Evolutionary conservation across 2,113 vertebrate genomes (phyloP), one percentile per base, ranked within the genome.

Genomic region (Lathamus discolor): DNA sequence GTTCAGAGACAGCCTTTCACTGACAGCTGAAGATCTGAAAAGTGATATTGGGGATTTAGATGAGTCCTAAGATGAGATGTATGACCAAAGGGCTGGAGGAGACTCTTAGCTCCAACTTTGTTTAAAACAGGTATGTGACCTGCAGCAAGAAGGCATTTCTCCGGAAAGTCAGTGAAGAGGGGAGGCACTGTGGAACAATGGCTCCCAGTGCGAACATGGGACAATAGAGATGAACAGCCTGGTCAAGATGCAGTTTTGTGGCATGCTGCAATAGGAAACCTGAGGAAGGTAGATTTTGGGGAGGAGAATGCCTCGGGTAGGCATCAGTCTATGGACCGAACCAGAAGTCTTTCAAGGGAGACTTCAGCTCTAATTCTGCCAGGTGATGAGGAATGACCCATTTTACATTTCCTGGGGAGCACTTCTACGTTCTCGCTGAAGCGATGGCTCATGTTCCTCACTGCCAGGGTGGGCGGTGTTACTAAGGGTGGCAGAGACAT

Each of bases 371-470:
- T 52, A 6, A 41, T 74, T 87, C 66, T 83, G 37, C 19, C 66
- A 22, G 31, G 27, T 68, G n/a, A 51, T 1, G 6, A 81, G 59
- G 28, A 91, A 41, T 28, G 66, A 67, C 19, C 33, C 61, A 19
- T 72, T 90, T 61, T 33, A 24, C 27, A 33, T 25, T 1, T 1
- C 41, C 48, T 39, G 39, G 17, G 59, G 66, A 78, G 37, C 69
- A 4, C 0, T 0, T 22, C 44, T 52, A 0, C 41, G 69, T 94
- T 57, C 39, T 37, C n/a, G 1, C 2, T 0, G 55, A 27, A 85
- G 8, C 1, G 1, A 44, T 48, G 79, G 59, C 63, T 88, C n/a
- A 18, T 3, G 4, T 35, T 78, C 66, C 51, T 39, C 64, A 6
- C 68, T 8, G 33, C 7, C 64, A n/a, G 80, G 57, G 35, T 28